Conservation (phyloP, 2,113 vertebrate genomes). For the Oryzias celebensis region DNA sequence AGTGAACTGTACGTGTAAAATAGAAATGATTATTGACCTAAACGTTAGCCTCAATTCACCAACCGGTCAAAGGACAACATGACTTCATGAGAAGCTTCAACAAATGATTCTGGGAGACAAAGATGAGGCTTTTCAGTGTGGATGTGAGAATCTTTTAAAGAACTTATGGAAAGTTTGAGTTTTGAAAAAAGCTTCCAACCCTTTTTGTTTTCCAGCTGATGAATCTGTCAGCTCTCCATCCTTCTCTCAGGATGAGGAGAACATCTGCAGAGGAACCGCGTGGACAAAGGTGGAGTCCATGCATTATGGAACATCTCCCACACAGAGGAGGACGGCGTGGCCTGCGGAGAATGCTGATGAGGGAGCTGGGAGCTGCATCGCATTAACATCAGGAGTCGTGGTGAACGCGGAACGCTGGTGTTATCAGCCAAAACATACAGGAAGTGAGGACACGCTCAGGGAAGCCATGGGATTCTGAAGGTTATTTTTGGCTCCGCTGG, state of each 20-base stretch:
- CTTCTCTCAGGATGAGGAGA: slow-evolving; percentile 18
- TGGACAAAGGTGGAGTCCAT: slow-evolving; percentile 46
- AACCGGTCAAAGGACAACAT: no score
- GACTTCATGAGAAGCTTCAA: no score
- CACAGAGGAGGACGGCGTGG: slow-evolving; percentile 45
- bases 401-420: slow-evolving; percentile 30
- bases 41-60: no score
- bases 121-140: no score
- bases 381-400: slow-evolving; percentile 56
- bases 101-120: no score
- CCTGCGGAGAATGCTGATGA: slow-evolving; percentile 55
- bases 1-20: no score
- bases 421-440: slow-evolving; percentile 58
- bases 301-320: slow-evolving; percentile 64
- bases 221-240: slow-evolving; percentile 4
- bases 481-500: slow-evolving; percentile 33
- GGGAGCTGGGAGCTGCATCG: slow-evolving; percentile 47
- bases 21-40: no score
- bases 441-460: neutral
- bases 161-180: no score
- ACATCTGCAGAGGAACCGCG: slow-evolving; percentile 4
- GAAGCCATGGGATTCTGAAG: slow-evolving; percentile 19
- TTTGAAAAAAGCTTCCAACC: no score
- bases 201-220: neutral
- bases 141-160: no score